A percentile compares a stretch with the other conserved stretches of the same genome.
Evolutionary conservation across 2,888 invertebrate species (phyloP).

Genomic region (Elegia similella): DNA sequence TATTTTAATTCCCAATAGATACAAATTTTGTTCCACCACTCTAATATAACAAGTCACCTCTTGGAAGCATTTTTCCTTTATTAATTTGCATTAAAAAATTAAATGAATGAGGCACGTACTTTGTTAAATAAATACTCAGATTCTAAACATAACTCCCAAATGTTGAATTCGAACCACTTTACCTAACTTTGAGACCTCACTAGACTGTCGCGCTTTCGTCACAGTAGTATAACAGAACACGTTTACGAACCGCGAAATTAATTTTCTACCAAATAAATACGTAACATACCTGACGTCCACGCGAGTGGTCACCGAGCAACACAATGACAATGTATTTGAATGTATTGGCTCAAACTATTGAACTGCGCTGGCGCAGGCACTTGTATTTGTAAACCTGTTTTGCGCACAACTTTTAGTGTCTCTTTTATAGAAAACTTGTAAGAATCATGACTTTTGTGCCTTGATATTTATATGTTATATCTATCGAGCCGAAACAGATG

Average conservation of each 20-base stretch:
- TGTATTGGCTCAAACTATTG: not conserved
- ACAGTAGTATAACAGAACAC: conserved; percentile 14
- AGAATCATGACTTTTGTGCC: not conserved
- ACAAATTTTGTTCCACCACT: no score
- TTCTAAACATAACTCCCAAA: no score
- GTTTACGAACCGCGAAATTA: conserved; percentile 14
- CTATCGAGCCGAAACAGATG: not conserved
- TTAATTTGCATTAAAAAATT: no score
- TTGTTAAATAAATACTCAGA: no score
- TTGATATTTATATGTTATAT: not conserved
- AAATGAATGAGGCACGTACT: no score
- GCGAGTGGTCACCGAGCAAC: not conserved
- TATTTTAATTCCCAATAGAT: no score
- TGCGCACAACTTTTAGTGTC: not conserved
- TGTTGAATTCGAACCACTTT: no score
- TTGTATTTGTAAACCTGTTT: conserved; percentile 6
- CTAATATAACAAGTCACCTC: no score
- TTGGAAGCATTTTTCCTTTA: no score
- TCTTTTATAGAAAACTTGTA: not conserved
- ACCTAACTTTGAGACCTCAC: not conserved
- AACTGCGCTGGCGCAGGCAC: not conserved
- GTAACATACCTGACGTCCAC: conserved; percentile 9
- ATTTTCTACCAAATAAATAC: conserved; percentile 5
- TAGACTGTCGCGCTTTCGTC: not conserved
- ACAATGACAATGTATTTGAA: conserved; percentile 4